Evolutionary conservation across 35 echinoderm and acorn worm genomes (phyloP).

Genomic region (Apostichopus californicus): DNA sequence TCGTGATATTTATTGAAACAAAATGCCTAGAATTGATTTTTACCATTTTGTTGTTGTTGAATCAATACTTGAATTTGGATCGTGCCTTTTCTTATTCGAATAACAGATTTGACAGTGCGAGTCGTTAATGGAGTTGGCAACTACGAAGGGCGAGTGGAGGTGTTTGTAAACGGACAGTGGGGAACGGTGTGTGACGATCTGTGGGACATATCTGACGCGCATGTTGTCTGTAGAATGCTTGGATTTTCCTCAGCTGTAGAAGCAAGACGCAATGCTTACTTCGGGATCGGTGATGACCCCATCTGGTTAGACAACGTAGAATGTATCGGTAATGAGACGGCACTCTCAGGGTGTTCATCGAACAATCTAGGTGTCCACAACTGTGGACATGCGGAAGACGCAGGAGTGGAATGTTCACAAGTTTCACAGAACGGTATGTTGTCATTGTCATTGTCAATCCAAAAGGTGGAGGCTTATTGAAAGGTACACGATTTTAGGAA

Average conservation of each 20-base stretch:
- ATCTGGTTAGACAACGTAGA: neutral
- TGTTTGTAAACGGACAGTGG: neutral
- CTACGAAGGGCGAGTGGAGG: neutral
- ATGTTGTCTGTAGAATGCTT: neutral
- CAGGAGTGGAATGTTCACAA: neutral
- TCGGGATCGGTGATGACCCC: neutral
- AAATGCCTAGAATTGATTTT: too few relatives aligned
- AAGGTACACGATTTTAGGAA: too few relatives aligned
- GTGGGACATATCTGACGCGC: neutral
- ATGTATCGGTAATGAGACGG: neutral
- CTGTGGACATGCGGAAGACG: neutral
- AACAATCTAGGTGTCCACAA: neutral
- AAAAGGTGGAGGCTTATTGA: too few relatives aligned
- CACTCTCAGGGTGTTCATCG: neutral
- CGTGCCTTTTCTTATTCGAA: too few relatives aligned
- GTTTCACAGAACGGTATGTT: too few relatives aligned
- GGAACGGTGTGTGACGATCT: conserved; percentile 7
- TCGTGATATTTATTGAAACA: too few relatives aligned
- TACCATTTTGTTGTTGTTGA: too few relatives aligned
- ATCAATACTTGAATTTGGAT: too few relatives aligned
- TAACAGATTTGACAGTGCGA: too few relatives aligned
- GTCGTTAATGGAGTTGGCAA: neutral
- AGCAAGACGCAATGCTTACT: neutral
- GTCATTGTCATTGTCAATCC: too few relatives aligned
- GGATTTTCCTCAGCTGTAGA: neutral